Evolutionary conservation across 2,113 vertebrate species (phyloP), one percentile per base, ranked within the genome.

Genomic region (Reinhardtius hippoglossoides): DNA sequence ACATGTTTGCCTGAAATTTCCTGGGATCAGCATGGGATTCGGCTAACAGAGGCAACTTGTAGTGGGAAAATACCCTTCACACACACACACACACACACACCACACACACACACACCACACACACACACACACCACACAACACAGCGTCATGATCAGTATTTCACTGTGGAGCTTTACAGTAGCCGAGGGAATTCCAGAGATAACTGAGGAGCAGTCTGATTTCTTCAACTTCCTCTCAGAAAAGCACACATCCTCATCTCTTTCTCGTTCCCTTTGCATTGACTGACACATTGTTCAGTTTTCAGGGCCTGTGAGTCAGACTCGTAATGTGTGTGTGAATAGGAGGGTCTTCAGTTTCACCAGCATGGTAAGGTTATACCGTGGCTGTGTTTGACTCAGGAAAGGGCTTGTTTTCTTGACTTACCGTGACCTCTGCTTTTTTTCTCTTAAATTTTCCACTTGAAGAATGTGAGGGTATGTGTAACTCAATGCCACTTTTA

Each of bases 321-420:
- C 85, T 80, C 82, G 62, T 84, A 90, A 83, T 37, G 31, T 62
- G 68, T 67, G 70, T 84, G 86, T 93, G 92, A 92, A 91, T 91
- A 86, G 76, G 58, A 18, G 66, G 80, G 90, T 86, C 81, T 92
- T 88, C 83, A 83, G 92, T 93, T 93, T 92, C 91, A 85, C 67
- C 84, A 74, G 87, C 81, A 59, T 82, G 78, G 87, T 91, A 89
- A 93, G 82, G 87, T 89, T 91, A 93, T 82, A 92, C 87, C 78
- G 67, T 89, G 83, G 84, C 90, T 84, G 89, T 93, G 87, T 95
- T 93, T 93, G 86, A 88, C 92, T 95, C 91, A 91, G 93, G 93
- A 94, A 94, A 89, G 80, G 80, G 78, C 83, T 90, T 94, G 94
- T 95, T 95, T 94, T 92, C 92, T 88, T 94, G 93, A 95, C 94